A percentile compares a stretch with the other conserved stretches of the same genome.
phyloP scores from a whole-genome alignment of 2,113 vertebrate genomes.

The Hemibagrus wyckioides region DNA sequence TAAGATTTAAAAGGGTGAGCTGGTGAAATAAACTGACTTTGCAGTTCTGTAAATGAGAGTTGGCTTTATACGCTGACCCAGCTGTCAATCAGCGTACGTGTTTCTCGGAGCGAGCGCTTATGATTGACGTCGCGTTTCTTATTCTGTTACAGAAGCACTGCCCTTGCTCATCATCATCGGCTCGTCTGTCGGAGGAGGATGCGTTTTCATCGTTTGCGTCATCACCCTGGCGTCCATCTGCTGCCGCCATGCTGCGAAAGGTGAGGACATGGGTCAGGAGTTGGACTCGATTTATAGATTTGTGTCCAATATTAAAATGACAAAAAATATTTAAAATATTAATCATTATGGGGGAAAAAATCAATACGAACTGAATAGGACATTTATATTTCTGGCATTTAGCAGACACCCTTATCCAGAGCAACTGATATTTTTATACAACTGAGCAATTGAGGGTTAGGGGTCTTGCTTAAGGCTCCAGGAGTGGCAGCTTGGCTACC shows the following conservation, averaged over 20 bases:
- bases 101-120: background rate
- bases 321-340: slow-evolving; percentile 29
- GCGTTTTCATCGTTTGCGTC: slow-evolving; percentile 76
- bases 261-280: slow-evolving; percentile 75
- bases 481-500: too few species aligned
- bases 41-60: background rate
- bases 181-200: slow-evolving; percentile 73
- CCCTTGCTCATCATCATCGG: slow-evolving; percentile 78
- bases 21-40: slow-evolving; percentile 8
- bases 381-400: too few species aligned
- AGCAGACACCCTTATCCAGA: too few species aligned
- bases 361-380: too few species aligned
- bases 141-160: slow-evolving; percentile 73
- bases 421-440: too few species aligned
- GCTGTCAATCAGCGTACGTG: background rate
- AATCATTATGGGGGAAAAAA: slow-evolving; percentile 19
- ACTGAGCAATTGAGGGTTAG: too few species aligned
- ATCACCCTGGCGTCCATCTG: slow-evolving; percentile 76
- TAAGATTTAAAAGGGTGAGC: background rate
- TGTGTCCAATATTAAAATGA: background rate
- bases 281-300: background rate
- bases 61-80: background rate
- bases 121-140: slow-evolving; percentile 32
- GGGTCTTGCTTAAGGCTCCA: too few species aligned
- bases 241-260: slow-evolving; percentile 80